Evolutionary conservation across 2,888 invertebrate species (phyloP).

Genomic region (Drosophila affinis): DNA sequence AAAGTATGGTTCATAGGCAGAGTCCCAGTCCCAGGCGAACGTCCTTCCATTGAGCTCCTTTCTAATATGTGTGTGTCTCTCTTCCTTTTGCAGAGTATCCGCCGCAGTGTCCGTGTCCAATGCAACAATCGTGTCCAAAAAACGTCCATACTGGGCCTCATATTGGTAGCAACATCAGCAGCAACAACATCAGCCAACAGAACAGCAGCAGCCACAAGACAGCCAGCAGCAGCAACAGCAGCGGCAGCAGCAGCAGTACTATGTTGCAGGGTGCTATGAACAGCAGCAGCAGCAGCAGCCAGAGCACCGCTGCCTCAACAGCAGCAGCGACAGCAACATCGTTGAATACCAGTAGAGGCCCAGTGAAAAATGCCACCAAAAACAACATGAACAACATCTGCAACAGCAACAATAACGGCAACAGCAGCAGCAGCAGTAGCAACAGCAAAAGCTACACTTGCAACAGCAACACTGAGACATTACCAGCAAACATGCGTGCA

Average conservation of each 20-base stretch:
- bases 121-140: conserved; percentile 98
- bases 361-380: conserved; percentile 80
- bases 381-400: conserved; percentile 53
- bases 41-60: conserved; percentile 39
- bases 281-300: conserved; percentile 41
- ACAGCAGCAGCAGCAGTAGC: conserved; percentile 15
- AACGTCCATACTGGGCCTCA: conserved; percentile 99
- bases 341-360: conserved; percentile 83
- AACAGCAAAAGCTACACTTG: conserved; percentile 53
- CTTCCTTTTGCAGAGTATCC: conserved; percentile 84
- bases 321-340: conserved; percentile 63
- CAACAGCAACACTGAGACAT: conserved; percentile 37
- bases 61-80: neutral
- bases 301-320: conserved; percentile 45
- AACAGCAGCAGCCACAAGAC: conserved; percentile 57
- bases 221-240: conserved; percentile 52
- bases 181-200: conserved; percentile 72
- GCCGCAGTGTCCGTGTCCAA: conserved; percentile 91
- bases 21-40: conserved; percentile 39
- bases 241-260: conserved; percentile 57
- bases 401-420: conserved; percentile 36
- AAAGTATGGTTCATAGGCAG: conserved; percentile 82
- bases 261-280: conserved; percentile 63
- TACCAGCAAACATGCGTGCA: conserved; percentile 33
- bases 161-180: conserved; percentile 95